phyloP scores from a whole-genome alignment of 2,797 vertebrate species.

The Pipistrellus pipistrellus region DNA sequence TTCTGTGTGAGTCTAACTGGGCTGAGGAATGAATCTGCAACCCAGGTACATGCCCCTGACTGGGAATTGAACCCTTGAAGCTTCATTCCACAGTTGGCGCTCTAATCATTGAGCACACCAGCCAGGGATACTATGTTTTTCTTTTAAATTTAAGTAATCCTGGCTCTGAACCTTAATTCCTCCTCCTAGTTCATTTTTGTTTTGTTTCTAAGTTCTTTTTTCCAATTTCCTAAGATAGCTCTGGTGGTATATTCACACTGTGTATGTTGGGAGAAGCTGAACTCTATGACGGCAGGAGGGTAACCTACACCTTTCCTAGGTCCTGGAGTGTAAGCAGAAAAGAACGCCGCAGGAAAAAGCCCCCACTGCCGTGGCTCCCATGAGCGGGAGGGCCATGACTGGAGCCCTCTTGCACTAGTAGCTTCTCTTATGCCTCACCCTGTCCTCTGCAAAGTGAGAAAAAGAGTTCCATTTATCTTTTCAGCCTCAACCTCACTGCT shows the following conservation, averaged over 20 bases:
- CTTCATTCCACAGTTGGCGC: too few relatives aligned
- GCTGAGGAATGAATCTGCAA: too few relatives aligned
- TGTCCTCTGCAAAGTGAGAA: background rate
- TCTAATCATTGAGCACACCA: too few relatives aligned
- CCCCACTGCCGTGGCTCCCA: background rate
- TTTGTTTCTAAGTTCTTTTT: slow-evolving; percentile 50
- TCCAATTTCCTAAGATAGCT: slow-evolving; percentile 20
- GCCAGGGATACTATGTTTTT: background rate
- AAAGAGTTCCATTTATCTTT: background rate
- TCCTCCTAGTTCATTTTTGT: slow-evolving; percentile 12
- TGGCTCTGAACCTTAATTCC: background rate
- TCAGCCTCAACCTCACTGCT: background rate
- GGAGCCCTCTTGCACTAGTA: background rate
- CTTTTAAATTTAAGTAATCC: background rate
- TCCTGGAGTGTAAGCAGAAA: background rate
- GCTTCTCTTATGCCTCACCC: background rate
- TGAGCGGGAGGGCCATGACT: background rate
- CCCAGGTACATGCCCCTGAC: too few relatives aligned
- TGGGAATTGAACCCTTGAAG: too few relatives aligned
- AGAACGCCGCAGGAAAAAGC: background rate
- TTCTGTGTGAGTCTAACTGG: too few relatives aligned
- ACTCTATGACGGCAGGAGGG: background rate
- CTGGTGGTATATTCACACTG: background rate
- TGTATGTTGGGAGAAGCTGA: background rate
- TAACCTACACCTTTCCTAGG: background rate